Conservation (phyloP, 2,113 vertebrate genomes). For the Ascaphus truei region DNA sequence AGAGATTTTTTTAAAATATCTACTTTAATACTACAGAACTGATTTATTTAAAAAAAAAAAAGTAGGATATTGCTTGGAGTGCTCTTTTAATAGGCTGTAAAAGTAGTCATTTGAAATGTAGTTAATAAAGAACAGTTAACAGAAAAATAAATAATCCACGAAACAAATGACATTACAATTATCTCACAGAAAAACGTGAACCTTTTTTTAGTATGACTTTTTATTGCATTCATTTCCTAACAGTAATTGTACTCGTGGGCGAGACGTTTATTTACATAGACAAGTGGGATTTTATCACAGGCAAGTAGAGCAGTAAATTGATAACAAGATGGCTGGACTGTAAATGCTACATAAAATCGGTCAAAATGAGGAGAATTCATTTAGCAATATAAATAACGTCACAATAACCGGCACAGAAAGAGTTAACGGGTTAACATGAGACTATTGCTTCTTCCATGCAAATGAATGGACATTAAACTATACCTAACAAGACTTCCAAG, state of each 20-base stretch:
- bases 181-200: background rate
- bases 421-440: constrained; percentile 50
- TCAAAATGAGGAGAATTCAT: constrained; percentile 47
- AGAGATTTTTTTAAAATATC: no score
- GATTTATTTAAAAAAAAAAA: no score
- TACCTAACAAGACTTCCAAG: constrained; percentile 56
- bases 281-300: constrained; percentile 65
- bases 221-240: constrained; percentile 83
- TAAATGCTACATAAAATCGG: constrained; percentile 50
- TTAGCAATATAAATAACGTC: constrained; percentile 55
- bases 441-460: constrained; percentile 78
- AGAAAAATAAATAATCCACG: no score
- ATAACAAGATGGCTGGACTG: constrained; percentile 57
- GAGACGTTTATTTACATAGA: constrained; percentile 77
- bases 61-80: no score
- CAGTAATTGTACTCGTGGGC: constrained; percentile 75
- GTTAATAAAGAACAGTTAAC: background rate
- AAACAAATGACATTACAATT: background rate
- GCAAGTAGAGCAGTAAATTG: constrained; percentile 49
- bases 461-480: constrained; percentile 60
- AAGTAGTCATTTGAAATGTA: background rate
- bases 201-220: constrained; percentile 51
- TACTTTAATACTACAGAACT: no score
- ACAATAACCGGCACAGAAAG: constrained; percentile 64
- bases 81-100: no score